Percentiles rank a stretch among this genome's conserved stretches.
phyloP scores from a whole-genome alignment of 2,888 invertebrate species.

The Calliscelio sp. region DNA sequence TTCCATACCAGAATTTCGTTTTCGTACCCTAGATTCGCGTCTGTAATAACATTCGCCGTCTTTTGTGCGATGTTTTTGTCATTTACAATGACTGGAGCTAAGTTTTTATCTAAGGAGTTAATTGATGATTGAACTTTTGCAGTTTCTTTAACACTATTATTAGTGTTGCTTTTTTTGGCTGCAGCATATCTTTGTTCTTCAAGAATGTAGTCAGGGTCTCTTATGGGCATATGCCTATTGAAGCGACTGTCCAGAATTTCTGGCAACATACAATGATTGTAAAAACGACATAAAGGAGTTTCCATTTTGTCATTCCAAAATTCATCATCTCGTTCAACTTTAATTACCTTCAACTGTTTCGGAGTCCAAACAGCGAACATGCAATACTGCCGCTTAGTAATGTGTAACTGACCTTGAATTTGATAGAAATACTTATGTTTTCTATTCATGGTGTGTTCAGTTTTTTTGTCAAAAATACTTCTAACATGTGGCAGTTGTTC shows the following conservation, averaged over 20 bases:
- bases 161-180: too few species aligned
- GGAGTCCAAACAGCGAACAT: constrained; percentile 43
- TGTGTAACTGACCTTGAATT: constrained; percentile 59
- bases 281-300: not conserved
- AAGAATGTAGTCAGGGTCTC: constrained; percentile 36
- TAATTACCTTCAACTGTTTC: constrained; percentile 10
- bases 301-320: constrained; percentile 1
- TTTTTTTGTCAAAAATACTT: not conserved
- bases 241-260: constrained; percentile 43
- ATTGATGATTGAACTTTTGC: too few species aligned
- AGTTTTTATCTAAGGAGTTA: too few species aligned
- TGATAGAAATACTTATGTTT: constrained; percentile 54
- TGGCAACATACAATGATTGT: constrained; percentile 43
- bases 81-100: too few species aligned
- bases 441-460: constrained; percentile 21
- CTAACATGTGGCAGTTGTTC: not conserved
- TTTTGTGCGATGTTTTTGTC: too few species aligned
- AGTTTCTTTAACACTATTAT: too few species aligned
- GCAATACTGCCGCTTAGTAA: constrained; percentile 32
- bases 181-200: too few species aligned
- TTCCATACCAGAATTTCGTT: too few species aligned
- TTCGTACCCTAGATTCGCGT: too few species aligned
- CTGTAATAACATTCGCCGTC: too few species aligned
- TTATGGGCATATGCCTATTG: constrained; percentile 23
- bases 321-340: not conserved